These are phyloP conservation scores for Aplysina aerophoba DNA, from an alignment of 37 sponge, comb jelly and placozoan species.

Conservation along the genomic window DNA sequence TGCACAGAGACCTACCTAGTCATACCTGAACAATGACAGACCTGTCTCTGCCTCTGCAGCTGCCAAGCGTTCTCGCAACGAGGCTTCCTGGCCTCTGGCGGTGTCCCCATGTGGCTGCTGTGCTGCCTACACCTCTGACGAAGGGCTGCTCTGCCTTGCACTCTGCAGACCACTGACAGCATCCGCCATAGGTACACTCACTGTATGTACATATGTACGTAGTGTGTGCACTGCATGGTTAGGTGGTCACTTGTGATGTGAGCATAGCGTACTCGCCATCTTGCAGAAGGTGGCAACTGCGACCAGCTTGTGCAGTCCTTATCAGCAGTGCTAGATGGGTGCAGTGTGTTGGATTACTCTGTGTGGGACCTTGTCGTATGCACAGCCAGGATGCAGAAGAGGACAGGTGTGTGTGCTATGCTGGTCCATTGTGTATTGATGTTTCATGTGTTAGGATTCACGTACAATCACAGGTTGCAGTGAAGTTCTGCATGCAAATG, in stretches of 20 bases:
- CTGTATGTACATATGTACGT: too few relatives aligned
- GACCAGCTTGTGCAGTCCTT: background rate
- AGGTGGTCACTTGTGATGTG: too few relatives aligned
- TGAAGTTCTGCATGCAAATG: too few relatives aligned
- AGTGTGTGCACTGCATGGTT: too few relatives aligned
- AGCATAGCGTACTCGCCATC: too few relatives aligned
- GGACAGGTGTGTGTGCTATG: background rate
- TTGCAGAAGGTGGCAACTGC: background rate
- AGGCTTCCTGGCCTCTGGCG: background rate
- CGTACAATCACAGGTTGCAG: too few relatives aligned
- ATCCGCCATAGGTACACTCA: too few relatives aligned
- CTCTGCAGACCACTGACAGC: too few relatives aligned
- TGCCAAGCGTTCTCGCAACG: background rate
- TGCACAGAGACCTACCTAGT: too few relatives aligned
- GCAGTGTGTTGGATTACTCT: background rate
- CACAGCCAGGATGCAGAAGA: conserved; percentile 7
- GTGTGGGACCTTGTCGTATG: background rate
- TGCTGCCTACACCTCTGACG: background rate
- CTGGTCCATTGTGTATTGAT: too few relatives aligned
- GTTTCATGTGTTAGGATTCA: too few relatives aligned
- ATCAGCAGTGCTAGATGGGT: background rate
- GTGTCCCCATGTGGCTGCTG: conserved; percentile 20
- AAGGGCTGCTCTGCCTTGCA: background rate
- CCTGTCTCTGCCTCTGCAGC: background rate
- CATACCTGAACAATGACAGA: too few relatives aligned